Evolutionary conservation across 64 coral and sea anemone species (phyloP), one percentile per base, ranked within the genome.

Genomic region (Trachythela sp.): DNA sequence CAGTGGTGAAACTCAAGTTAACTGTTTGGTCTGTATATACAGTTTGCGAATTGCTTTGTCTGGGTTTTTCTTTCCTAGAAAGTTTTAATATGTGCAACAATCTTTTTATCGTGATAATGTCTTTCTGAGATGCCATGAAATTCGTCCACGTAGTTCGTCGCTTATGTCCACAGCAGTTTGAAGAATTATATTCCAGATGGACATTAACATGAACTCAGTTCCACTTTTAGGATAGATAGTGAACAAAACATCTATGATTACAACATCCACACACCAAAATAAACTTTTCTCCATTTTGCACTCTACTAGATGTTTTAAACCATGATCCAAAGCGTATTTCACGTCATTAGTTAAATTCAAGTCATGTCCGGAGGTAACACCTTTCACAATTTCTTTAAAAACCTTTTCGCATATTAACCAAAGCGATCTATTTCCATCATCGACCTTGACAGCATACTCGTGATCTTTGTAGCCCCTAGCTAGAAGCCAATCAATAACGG

Each of bases 401-500:
- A 64, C 4, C 56, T 20, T 2, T 64, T 64, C 20, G 26, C 56
- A 64, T 64, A 64, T 18, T 1, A 64, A 24, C 56, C 56, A 64
- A 64, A 64, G 56, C 26, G 20, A 27, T 27, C 26, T 64, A 20
- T 64, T 20, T n/a, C 56, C 56, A 64, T 64, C 56, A 64, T 27
- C 26, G 56, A 27, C 56, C 26, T 64, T n/a, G 26, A 64, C 56
- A 64, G 56, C 24, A 22, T 64, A 64, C 26, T 64, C 18, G 26
- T 64, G 56, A n/a, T 64, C 56, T 64, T 64, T 27, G 56, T 64
- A 64, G 56, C 56, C 56, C 20, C 5, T 64, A 1, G 56, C 56
- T 64, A 64, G 56, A 24, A 90, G 83, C 89, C 89, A 90, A 45
- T 90, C 89, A 64, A 17, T 84, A 85, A 90, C 89, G 50, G 89